Percentiles rank a stretch among this genome's conserved stretches.
Conservation (phyloP, 2,888 invertebrate species). For the Hyppa rectilinea region DNA sequence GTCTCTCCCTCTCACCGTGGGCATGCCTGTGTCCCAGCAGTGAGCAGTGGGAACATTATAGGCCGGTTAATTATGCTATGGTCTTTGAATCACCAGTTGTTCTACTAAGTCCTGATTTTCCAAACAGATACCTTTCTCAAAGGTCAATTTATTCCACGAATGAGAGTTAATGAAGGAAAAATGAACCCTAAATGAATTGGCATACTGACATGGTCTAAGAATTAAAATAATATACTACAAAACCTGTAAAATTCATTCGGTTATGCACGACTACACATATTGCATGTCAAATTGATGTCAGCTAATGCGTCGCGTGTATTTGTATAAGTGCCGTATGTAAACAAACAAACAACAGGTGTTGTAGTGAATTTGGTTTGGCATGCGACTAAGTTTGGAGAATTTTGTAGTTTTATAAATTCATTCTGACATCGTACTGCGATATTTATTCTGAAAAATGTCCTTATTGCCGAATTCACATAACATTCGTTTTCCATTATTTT, state of each 20-base stretch:
- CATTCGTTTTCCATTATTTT: too few relatives aligned
- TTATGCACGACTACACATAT: slow-evolving; percentile 1
- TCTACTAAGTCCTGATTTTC: neutral
- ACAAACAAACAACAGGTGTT: neutral
- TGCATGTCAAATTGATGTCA: neutral
- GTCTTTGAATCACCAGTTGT: neutral
- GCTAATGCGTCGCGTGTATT: neutral
- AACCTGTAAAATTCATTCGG: neutral
- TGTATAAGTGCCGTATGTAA: neutral
- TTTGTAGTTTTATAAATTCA: too few relatives aligned
- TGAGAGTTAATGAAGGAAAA: neutral
- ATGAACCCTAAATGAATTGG: neutral
- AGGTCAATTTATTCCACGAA: neutral
- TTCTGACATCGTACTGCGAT: neutral
- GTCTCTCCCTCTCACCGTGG: too few relatives aligned
- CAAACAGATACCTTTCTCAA: neutral
- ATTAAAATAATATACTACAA: neutral
- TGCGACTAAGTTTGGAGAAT: too few relatives aligned
- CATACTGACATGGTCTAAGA: neutral
- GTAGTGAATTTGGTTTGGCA: neutral
- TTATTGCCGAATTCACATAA: too few relatives aligned
- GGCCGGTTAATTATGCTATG: too few relatives aligned
- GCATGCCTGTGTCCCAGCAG: too few relatives aligned
- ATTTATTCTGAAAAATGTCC: neutral
- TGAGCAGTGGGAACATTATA: too few relatives aligned